Percentiles rank a stretch among this genome's conserved stretches.
phyloP scores from a whole-genome alignment of 1,140 invertebrate genomes.

The Laupala kohalensis region DNA sequence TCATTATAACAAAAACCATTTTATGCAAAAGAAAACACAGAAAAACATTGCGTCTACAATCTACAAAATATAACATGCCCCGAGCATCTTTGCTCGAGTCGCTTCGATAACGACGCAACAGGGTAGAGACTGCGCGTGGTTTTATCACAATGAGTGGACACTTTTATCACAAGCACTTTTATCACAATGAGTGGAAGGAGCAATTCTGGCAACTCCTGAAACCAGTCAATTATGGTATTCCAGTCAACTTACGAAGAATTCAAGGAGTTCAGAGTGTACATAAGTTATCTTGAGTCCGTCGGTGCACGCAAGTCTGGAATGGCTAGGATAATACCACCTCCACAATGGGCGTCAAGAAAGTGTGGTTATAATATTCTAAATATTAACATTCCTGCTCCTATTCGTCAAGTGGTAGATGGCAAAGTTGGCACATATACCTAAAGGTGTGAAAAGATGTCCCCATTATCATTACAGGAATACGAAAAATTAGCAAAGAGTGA shows the following conservation, averaged over 20 bases:
- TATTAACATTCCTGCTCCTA: slow-evolving; percentile 79
- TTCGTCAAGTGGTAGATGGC: slow-evolving; percentile 64
- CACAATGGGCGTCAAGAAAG: slow-evolving; percentile 81
- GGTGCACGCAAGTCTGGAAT: slow-evolving; percentile 88
- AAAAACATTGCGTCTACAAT: too few relatives aligned
- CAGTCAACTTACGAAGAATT: slow-evolving; percentile 91
- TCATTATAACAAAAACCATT: too few relatives aligned
- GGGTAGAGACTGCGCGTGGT: too few relatives aligned
- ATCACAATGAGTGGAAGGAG: too few relatives aligned
- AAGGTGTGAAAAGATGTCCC: slow-evolving; percentile 87
- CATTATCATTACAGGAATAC: slow-evolving; percentile 82
- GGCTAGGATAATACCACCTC: slow-evolving; percentile 87
- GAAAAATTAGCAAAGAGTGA: slow-evolving; percentile 56
- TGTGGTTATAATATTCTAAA: slow-evolving; percentile 68
- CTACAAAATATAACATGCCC: too few relatives aligned
- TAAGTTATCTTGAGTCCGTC: slow-evolving; percentile 80
- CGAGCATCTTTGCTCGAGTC: too few relatives aligned
- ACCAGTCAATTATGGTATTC: too few relatives aligned
- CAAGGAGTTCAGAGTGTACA: slow-evolving; percentile 79
- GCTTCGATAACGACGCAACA: too few relatives aligned
- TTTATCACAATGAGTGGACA: too few relatives aligned
- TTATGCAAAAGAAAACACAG: too few relatives aligned
- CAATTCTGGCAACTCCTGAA: too few relatives aligned
- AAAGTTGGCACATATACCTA: slow-evolving; percentile 91
- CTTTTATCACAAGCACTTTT: too few relatives aligned